Evolutionary conservation across 35 echinoderm and acorn worm species (phyloP).

Genomic region (Heliocidaris erythrogramma): DNA sequence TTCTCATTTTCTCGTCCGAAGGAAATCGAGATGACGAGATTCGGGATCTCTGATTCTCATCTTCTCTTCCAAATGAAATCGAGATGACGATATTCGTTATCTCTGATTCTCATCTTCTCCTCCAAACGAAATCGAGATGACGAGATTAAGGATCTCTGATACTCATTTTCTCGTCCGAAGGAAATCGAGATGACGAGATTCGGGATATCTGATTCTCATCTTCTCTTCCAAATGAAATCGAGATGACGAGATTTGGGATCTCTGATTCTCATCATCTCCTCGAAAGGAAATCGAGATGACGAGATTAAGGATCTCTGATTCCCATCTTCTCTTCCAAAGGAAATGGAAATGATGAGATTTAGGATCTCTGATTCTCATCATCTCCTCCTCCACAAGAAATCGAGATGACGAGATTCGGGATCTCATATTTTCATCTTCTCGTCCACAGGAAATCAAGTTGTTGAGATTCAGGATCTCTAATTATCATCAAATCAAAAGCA

Average conservation of each 20-base stretch:
- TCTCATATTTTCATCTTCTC: not conserved
- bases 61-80: too few species aligned
- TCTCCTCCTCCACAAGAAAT: not conserved
- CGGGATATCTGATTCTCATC: too few species aligned
- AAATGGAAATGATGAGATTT: not conserved
- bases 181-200: too few species aligned
- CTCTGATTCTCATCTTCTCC: too few species aligned
- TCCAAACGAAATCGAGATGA: too few species aligned
- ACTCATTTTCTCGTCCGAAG: too few species aligned
- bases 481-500: not conserved
- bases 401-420: not conserved
- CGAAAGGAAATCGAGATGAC: not conserved
- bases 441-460: not conserved
- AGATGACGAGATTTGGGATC: not conserved
- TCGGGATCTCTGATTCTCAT: too few species aligned
- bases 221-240: too few species aligned
- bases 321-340: not conserved
- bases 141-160: too few species aligned
- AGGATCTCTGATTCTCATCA: not conserved
- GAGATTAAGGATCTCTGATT: not conserved
- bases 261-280: not conserved
- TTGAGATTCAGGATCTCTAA: not conserved
- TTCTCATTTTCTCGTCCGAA: too few species aligned
- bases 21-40: too few species aligned
- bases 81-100: too few species aligned